Percentiles rank a stretch among this genome's conserved stretches.
Conservation (phyloP, 64 coral and sea anemone species). For the Montipora sp. region DNA sequence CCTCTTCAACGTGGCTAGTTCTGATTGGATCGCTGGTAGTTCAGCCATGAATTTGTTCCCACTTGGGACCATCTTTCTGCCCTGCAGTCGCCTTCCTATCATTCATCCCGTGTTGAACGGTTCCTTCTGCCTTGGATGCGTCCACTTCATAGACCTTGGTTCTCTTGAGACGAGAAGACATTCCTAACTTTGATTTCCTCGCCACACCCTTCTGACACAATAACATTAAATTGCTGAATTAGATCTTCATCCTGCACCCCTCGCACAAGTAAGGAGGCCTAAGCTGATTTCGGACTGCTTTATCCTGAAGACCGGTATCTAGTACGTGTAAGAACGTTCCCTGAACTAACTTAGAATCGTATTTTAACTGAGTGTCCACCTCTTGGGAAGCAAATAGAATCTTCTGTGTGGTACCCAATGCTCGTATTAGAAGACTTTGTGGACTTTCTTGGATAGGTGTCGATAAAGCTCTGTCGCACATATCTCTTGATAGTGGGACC, state of each 20-base stretch:
- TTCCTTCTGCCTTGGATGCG: neutral
- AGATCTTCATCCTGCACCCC: constrained; percentile 32
- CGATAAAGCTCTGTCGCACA: too few relatives aligned
- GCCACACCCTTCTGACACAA: neutral
- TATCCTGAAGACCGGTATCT: too few relatives aligned
- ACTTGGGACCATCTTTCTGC: neutral
- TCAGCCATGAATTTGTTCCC: constrained; percentile 52
- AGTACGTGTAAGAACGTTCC: too few relatives aligned
- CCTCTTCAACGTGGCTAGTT: constrained; percentile 41
- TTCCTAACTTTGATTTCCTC: constrained; percentile 4
- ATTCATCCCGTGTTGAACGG: neutral
- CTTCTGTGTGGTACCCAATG: too few relatives aligned
- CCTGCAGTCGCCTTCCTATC: neutral
- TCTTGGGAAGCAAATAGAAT: too few relatives aligned
- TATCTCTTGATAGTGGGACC: too few relatives aligned
- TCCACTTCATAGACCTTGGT: neutral
- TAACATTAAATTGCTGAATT: constrained; percentile 24
- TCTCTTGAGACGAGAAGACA: neutral
- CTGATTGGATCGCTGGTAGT: constrained; percentile 3
- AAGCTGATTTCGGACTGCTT: too few relatives aligned
- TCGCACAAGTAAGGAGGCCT: too few relatives aligned
- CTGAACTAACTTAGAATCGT: too few relatives aligned
- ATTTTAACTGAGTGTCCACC: too few relatives aligned
- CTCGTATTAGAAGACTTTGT: too few relatives aligned
- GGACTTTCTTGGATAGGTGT: too few relatives aligned